phyloP scores from a whole-genome alignment of 2,113 vertebrate genomes.

The Macquaria ambigua region DNA sequence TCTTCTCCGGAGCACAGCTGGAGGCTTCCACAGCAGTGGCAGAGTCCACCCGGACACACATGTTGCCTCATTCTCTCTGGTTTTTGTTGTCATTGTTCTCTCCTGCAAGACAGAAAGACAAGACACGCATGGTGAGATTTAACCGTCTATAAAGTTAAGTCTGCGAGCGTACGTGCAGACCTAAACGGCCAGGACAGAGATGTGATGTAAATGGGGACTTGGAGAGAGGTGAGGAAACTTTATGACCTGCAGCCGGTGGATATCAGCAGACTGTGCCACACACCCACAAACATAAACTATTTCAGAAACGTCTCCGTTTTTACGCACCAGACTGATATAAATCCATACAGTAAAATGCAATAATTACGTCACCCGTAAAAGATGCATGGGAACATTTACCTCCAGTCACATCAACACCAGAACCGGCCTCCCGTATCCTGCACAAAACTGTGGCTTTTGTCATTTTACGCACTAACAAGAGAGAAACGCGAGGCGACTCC shows the following conservation, averaged over 20 bases:
- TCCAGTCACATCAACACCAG: neutral
- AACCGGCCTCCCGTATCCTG: neutral
- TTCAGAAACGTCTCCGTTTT: neutral
- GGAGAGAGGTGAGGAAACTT: neutral
- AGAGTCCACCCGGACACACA: constrained; percentile 15
- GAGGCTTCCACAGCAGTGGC: constrained; percentile 27
- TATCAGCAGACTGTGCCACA: neutral
- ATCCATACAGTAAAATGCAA: neutral
- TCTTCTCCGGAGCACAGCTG: constrained; percentile 25
- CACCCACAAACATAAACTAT: neutral
- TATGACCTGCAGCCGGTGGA: neutral
- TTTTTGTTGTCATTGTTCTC: neutral
- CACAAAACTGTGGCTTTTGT: neutral
- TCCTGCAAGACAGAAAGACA: constrained; percentile 57
- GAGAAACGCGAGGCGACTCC: neutral
- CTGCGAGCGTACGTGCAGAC: neutral
- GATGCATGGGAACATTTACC: neutral
- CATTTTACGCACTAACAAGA: neutral
- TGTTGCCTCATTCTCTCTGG: neutral
- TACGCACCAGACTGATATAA: neutral
- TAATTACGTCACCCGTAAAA: constrained; percentile 14
- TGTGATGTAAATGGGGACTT: neutral
- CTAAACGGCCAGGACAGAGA: neutral
- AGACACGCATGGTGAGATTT: constrained; percentile 23
- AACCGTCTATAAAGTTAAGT: neutral